phyloP scores from a whole-genome alignment of 2,888 invertebrate species.

The Nineta flava region DNA sequence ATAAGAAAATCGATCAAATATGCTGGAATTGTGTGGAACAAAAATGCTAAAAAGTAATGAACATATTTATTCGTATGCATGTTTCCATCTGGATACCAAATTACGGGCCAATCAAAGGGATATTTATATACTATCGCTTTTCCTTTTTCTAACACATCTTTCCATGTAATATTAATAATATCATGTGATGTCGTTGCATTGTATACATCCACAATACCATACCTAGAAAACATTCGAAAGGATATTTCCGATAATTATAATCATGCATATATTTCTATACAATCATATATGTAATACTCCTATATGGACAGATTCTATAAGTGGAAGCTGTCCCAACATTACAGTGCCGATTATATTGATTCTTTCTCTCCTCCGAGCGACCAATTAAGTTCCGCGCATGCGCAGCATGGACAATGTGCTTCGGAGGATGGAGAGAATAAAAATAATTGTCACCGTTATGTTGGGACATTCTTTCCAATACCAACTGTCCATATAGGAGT shows the following conservation, averaged over 20 bases:
- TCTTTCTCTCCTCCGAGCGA: no score
- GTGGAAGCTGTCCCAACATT: no score
- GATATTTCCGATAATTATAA: not conserved
- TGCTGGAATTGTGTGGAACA: conserved; percentile 57
- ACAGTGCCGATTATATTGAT: no score
- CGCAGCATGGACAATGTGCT: no score
- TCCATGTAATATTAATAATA: conserved; percentile 64
- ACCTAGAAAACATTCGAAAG: conserved; percentile 23
- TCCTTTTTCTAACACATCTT: conserved; percentile 52
- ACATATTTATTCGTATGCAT: conserved; percentile 42
- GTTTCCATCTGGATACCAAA: conserved; percentile 57
- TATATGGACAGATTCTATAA: no score
- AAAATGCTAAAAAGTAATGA: conserved; percentile 46
- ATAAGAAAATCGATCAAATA: conserved; percentile 52
- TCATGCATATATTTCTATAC: not conserved
- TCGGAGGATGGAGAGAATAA: no score
- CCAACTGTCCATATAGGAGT: no score
- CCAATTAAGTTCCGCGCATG: no score
- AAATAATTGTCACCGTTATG: no score
- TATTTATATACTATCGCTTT: conserved; percentile 38
- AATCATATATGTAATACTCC: no score
- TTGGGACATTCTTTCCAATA: no score
- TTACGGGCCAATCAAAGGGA: conserved; percentile 51
- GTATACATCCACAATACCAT: conserved; percentile 40
- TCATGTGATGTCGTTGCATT: conserved; percentile 64